Percentiles rank a stretch among this genome's conserved stretches.
These are phyloP conservation scores for Sinocyclocheilus maitianheensis DNA, from an alignment of 2,113 vertebrate species.

Conservation along the genomic window DNA sequence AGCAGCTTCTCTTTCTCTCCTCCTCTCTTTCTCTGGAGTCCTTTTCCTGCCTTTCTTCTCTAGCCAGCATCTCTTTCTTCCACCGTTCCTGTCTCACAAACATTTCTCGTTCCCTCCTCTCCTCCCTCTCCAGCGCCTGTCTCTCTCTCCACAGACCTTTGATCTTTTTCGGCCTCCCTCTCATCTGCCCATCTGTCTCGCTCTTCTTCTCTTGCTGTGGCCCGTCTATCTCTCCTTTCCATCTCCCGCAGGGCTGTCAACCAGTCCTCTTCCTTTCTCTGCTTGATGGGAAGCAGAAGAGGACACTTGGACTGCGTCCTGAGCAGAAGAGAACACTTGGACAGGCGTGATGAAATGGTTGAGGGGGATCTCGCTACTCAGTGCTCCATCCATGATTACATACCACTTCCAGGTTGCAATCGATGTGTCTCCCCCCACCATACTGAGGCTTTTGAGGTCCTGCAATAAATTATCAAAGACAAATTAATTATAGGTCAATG, in stretches of 20 bases:
- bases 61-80: conserved; percentile 46
- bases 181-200: conserved; percentile 38
- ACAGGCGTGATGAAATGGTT: conserved; percentile 18
- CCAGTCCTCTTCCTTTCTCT: conserved; percentile 45
- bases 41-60: conserved; percentile 44
- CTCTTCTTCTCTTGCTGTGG: conserved; percentile 43
- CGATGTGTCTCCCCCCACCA: conserved; percentile 26
- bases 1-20: conserved; percentile 35
- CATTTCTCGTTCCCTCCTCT: conserved; percentile 49
- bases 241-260: conserved; percentile 40
- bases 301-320: conserved; percentile 30
- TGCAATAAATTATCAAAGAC: conserved; percentile 18
- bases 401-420: conserved; percentile 52
- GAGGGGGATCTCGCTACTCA: conserved; percentile 37
- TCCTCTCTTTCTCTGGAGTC: conserved; percentile 50
- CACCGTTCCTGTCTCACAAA: conserved; percentile 49
- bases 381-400: conserved; percentile 47
- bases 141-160: conserved; percentile 38
- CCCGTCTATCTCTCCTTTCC: conserved; percentile 45
- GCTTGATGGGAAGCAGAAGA: conserved; percentile 40
- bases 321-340: conserved; percentile 23
- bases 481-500: not conserved
- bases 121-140: conserved; percentile 45
- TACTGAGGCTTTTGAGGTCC: conserved; percentile 50
- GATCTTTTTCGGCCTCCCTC: conserved; percentile 45